These are phyloP conservation scores for Brachionus paranguensis DNA, from an alignment of 1,140 invertebrate genomes.

Conservation along the genomic window DNA sequence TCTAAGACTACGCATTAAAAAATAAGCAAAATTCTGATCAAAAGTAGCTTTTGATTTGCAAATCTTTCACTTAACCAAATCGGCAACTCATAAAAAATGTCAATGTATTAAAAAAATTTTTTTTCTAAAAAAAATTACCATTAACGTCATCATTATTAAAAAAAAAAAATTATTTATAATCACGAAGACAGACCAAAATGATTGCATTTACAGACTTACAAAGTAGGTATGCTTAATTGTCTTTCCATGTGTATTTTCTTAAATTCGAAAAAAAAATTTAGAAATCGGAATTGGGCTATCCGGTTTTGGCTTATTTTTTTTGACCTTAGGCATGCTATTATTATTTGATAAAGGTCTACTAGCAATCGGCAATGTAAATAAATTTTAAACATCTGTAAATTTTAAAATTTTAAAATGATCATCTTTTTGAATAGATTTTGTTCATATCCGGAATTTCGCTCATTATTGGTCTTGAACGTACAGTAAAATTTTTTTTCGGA, in stretches of 20 bases:
- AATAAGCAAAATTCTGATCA: background rate
- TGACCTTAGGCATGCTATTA: conserved; percentile 86
- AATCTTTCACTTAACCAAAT: background rate
- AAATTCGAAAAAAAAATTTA: conserved; percentile 49
- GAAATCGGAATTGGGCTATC: conserved; percentile 95
- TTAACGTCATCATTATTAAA: background rate
- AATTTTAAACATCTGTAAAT: conserved; percentile 48
- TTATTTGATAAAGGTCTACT: conserved; percentile 95
- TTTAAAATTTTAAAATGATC: background rate
- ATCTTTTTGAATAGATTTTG: conserved; percentile 65
- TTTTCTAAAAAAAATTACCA: background rate
- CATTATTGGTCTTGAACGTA: conserved; percentile 90
- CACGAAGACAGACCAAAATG: background rate
- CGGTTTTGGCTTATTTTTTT: conserved; percentile 88
- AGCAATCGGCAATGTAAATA: conserved; percentile 98
- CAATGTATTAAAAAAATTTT: background rate
- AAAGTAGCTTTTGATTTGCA: background rate
- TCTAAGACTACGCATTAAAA: background rate
- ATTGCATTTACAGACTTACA: conserved; percentile 35
- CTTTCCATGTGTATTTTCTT: background rate
- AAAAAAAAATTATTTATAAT: background rate
- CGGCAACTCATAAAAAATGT: background rate
- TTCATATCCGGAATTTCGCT: conserved; percentile 89
- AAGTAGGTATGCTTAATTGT: conserved; percentile 25
- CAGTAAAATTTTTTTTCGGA: conserved; percentile 96